phyloP scores from a whole-genome alignment of 30 jellyfish, hydroid and myxozoan species.

The Clytia hemisphaerica region DNA sequence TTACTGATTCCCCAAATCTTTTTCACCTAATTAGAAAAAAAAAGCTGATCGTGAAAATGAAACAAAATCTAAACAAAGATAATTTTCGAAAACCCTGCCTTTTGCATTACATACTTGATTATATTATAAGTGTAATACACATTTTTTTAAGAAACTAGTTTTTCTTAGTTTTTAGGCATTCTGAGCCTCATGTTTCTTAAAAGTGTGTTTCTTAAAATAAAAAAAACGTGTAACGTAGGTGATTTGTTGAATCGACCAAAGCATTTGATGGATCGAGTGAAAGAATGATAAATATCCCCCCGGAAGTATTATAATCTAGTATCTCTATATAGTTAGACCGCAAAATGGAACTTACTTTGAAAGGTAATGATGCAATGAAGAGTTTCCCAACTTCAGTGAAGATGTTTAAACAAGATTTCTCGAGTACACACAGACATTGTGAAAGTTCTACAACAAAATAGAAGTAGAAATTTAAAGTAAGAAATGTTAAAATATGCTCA shows the following conservation, averaged over 20 bases:
- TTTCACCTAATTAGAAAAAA: slow-evolving; percentile 49
- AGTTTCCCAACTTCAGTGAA: slow-evolving; percentile 52
- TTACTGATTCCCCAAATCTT: slow-evolving; percentile 55
- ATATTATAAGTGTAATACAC: neutral
- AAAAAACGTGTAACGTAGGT: too few relatives aligned
- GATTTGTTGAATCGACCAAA: too few relatives aligned
- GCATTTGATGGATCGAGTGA: too few relatives aligned
- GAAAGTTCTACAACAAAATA: neutral
- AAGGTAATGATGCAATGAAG: slow-evolving; percentile 58
- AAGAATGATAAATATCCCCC: too few relatives aligned
- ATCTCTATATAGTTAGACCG: neutral
- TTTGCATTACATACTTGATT: too few relatives aligned
- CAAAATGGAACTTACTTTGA: slow-evolving; percentile 31
- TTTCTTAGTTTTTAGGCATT: too few relatives aligned
- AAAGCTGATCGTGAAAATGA: too few relatives aligned
- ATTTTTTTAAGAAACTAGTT: neutral
- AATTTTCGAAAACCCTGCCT: too few relatives aligned
- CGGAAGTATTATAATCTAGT: too few relatives aligned
- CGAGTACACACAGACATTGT: slow-evolving; percentile 52
- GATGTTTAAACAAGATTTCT: slow-evolving; percentile 40
- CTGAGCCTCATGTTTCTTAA: too few relatives aligned
- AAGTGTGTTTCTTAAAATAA: too few relatives aligned
- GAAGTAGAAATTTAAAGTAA: neutral
- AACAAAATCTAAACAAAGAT: too few relatives aligned
- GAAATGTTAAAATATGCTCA: neutral